These are phyloP conservation scores for Pygmarrhopalites habei DNA, from an alignment of 1,140 invertebrate genomes.

Conservation along the genomic window DNA sequence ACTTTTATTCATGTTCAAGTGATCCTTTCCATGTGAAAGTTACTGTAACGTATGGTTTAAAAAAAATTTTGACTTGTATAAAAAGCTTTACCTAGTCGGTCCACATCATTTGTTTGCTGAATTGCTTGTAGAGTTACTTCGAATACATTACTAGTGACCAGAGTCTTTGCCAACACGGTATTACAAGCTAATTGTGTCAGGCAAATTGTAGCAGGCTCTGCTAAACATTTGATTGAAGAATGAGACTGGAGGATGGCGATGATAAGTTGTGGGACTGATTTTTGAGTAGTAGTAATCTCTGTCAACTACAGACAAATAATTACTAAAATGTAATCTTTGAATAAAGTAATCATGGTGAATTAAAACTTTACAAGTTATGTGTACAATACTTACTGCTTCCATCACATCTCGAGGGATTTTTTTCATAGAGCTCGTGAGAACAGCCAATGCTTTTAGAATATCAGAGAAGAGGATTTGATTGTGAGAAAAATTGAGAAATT, in stretches of 20 bases:
- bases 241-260: background rate
- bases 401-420: background rate
- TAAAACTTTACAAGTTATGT: too few relatives aligned
- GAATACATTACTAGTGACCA: background rate
- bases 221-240: background rate
- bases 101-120: background rate
- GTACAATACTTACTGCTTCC: conserved; percentile 2
- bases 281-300: too few relatives aligned
- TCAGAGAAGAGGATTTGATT: conserved; percentile 4
- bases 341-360: too few relatives aligned
- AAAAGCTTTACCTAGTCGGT: conserved; percentile 1
- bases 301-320: too few relatives aligned
- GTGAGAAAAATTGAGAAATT: conserved; percentile 9
- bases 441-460: conserved; percentile 1
- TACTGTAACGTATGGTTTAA: too few relatives aligned
- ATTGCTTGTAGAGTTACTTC: background rate
- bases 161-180: background rate
- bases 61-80: too few relatives aligned
- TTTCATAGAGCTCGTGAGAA: conserved; percentile 1
- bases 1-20: too few relatives aligned
- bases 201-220: background rate
- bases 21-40: too few relatives aligned
- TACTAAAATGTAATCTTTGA: too few relatives aligned
- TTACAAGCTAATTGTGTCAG: background rate
- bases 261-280: too few relatives aligned